Conservation (phyloP, 37 sponge, comb jelly and placozoan genomes). For the Chondrosia reniformis region DNA sequence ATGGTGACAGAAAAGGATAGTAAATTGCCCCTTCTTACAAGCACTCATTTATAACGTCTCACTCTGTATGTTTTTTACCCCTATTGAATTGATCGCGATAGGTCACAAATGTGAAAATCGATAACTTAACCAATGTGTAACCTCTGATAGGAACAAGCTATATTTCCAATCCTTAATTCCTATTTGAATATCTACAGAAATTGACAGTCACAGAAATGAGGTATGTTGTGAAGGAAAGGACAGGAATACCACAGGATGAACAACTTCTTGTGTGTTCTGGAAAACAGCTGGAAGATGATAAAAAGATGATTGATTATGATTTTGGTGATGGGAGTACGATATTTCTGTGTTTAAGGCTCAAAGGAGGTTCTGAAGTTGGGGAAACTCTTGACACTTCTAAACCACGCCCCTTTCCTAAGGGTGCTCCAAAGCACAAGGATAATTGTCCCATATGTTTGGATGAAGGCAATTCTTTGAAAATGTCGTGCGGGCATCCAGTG, state of each 20-base stretch:
- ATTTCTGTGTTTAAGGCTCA: conserved; percentile 41
- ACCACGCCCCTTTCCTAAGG: no score
- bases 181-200: conserved; percentile 20
- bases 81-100: no score
- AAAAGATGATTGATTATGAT: conserved; percentile 26
- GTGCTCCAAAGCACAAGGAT: not conserved
- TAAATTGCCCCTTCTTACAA: no score
- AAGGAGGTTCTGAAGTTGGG: conserved; percentile 25
- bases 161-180: no score
- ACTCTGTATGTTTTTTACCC: no score
- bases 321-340: conserved; percentile 18
- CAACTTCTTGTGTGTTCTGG: conserved; percentile 46
- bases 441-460: conserved; percentile 24
- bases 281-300: conserved; percentile 33
- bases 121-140: no score
- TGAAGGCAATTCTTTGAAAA: not conserved
- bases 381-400: no score
- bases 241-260: conserved; percentile 19
- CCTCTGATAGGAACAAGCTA: no score
- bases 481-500: conserved; percentile 17
- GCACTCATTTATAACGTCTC: no score
- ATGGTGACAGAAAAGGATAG: no score
- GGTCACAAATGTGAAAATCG: no score
- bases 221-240: conserved; percentile 12
- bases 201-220: conserved; percentile 29